Evolutionary conservation across 2,113 vertebrate species (phyloP), one percentile per base, ranked within the genome.

Genomic region (Sylvilagus bachmani): DNA sequence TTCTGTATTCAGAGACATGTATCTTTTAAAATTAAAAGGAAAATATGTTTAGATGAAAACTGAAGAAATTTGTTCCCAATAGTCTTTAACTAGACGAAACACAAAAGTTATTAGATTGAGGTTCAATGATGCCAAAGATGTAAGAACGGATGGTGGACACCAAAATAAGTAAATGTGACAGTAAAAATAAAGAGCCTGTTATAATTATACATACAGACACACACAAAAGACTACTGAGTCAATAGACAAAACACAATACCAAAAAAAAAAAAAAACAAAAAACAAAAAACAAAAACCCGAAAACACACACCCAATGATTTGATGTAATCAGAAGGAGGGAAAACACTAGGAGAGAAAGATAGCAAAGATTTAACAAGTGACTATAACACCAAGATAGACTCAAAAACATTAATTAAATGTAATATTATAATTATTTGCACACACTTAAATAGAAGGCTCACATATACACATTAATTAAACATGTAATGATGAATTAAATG

Each of bases 341-440:
- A 62, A 51, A 70, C 21, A 71, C 61, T 22, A 14, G 62, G 33
- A 84, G 55, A 81, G 14, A 74, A 70, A 91, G 24, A 82, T 16
- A 16, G 55, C 17, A 51, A 61, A 79, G 55, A 67, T 27, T 19
- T 10, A 55, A 71, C 3, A 66, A 93, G 71, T 4, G 82, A 16
- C 58, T 71, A 51, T 38, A 31, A n/a, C 55, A 66, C 10, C 19
- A 67, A 66, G 58, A 73, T 19, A 66, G 64, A 78, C 55, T 17
- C 2, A 58, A 58, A 89, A 95, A 79, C 66, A 38, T 55, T n/a
- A 94, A 85, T 79, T 90, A 89, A 75, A 84, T 51, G 62, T 25
- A 85, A 62, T 51, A 71, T 4, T 64, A 31, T 85, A 58, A 85
- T 84, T 73, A 89, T 58, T 58, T 58, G 17, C 17, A 58, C 17